Evolutionary conservation across 2,113 vertebrate species (phyloP), one percentile per base, ranked within the genome.

Genomic region (Elaphurus davidianus): DNA sequence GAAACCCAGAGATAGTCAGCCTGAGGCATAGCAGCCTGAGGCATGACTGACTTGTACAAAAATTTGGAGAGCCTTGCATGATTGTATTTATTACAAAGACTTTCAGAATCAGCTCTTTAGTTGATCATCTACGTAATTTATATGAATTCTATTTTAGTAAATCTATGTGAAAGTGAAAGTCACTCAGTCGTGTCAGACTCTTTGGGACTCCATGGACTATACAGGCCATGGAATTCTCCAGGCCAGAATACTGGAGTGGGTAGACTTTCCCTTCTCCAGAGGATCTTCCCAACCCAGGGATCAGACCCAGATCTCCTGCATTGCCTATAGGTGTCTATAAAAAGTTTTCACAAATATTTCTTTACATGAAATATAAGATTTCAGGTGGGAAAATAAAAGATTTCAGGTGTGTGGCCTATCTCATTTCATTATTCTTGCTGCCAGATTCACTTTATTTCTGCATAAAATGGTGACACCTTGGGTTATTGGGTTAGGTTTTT

Each of bases 401-500:
- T 95, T 96, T 95, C 92, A 98, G 97, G 78, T 2, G 60, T 43
- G 10, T 23, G 43, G 85, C 71, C 67, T 62, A 40, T 93, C 92
- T 98, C 97, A 86, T 71, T 97, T 94, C 59, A 62, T 97, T 98
- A 96, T 28, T 94, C 62, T 95, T 87, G 79, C 87, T 97, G 79
- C 84, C 95, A 96, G 1, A 85, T 50, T 97, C 89, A 92, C 81
- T 98, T 97, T 96, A 91, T 96, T 98, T 97, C 87, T 90, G 94
- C 90, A 88, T 16, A 93, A 95, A 96, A 96, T 30, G n/a, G 86
- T 97, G 95, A 97, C 88, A 97, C 52, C 36, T 57, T 92, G 82
- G 94, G 81, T 98, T 98, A 98, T 96, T 82, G 90, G 97, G 85
- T 96, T 98, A 97, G 97, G 84, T 94, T 95, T 98, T 86, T 28